Conservation (phyloP, 2,113 vertebrate genomes). For the Pomatostomus ruficeps region DNA sequence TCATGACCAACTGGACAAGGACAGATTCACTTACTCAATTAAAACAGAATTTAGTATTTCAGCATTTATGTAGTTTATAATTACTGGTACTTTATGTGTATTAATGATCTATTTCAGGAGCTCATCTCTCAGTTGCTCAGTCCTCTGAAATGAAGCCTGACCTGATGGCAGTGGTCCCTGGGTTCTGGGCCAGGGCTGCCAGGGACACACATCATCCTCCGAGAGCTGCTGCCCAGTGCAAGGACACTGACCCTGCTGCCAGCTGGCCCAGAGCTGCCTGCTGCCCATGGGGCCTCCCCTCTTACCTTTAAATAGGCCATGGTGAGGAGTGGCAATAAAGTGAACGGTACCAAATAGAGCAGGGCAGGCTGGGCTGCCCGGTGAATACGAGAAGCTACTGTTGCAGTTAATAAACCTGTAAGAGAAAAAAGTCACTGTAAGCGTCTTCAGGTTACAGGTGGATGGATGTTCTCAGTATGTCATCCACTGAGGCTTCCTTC, state of each 20-base stretch:
- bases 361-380: slow-evolving; percentile 96
- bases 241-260: not conserved
- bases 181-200: not conserved
- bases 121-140: not conserved
- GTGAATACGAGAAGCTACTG: slow-evolving; percentile 97
- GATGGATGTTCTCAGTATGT: not conserved
- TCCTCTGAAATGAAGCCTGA: not conserved
- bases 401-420: slow-evolving; percentile 93
- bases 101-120: not conserved
- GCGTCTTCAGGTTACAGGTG: not conserved
- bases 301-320: slow-evolving; percentile 99
- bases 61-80: not conserved
- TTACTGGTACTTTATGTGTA: not conserved
- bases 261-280: not conserved
- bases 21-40: not conserved
- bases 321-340: slow-evolving; percentile 97
- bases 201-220: not conserved
- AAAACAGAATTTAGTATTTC: not conserved
- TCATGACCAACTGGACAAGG: not conserved
- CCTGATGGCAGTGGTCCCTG: not conserved
- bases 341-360: slow-evolving; percentile 98
- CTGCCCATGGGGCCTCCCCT: not conserved
- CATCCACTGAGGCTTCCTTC: not conserved
- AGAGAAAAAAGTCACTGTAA: not conserved
- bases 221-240: not conserved